Evolutionary conservation across 2,113 vertebrate species (phyloP).

Genomic region (Anser brachyrhynchus): DNA sequence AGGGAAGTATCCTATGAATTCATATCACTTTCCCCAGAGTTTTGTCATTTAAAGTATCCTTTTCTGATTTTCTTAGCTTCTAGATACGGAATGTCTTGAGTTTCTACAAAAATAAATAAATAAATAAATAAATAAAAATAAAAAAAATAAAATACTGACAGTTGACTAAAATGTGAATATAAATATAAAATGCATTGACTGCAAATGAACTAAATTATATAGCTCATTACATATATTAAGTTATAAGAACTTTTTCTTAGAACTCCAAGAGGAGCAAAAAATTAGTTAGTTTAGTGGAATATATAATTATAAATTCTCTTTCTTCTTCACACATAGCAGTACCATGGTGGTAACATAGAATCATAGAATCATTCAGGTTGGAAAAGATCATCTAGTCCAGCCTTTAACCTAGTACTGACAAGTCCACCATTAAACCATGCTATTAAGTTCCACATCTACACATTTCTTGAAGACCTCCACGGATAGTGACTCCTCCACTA

Average conservation of each 20-base stretch:
- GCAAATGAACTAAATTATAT: not conserved
- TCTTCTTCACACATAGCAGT: not conserved
- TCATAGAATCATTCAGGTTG: too few species aligned
- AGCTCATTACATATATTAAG: not conserved
- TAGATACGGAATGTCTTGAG: not conserved
- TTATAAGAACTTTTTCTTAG: not conserved
- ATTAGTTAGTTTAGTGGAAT: not conserved
- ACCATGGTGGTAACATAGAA: not conserved
- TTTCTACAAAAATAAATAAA: not conserved
- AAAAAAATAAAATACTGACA: not conserved
- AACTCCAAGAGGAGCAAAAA: not conserved
- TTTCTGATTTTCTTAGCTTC: not conserved
- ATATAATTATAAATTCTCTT: not conserved
- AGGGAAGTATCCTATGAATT: not conserved
- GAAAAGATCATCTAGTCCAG: too few species aligned
- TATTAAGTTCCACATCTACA: too few species aligned
- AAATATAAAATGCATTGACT: not conserved
- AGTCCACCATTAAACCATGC: too few species aligned
- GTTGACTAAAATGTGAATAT: not conserved
- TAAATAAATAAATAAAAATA: not conserved
- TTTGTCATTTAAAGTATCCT: not conserved
- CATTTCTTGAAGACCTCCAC: too few species aligned
- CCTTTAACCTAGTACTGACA: too few species aligned
- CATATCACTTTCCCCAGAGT: not conserved
- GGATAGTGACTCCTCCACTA: too few species aligned